These are phyloP conservation scores for Sitta europaea DNA, from an alignment of 2,113 vertebrate genomes.

Conservation along the genomic window DNA sequence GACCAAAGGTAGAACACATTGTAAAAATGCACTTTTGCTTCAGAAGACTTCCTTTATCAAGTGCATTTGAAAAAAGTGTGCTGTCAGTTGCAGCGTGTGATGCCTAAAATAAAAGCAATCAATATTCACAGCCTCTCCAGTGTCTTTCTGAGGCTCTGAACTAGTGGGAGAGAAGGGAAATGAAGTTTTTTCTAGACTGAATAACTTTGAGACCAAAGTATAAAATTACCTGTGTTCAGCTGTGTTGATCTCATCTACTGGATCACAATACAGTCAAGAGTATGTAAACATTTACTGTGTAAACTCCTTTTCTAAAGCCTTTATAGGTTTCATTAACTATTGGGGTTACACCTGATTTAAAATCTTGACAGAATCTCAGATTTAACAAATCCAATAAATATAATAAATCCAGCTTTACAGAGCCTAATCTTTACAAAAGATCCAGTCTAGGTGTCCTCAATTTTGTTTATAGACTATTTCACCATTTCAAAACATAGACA, in stretches of 20 bases:
- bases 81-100: neutral
- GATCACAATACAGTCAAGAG: neutral
- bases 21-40: neutral
- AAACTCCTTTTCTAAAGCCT: neutral
- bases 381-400: neutral
- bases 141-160: neutral
- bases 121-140: neutral
- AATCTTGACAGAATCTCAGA: neutral
- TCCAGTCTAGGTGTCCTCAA: neutral
- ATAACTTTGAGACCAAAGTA: neutral
- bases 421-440: neutral
- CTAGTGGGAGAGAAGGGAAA: neutral
- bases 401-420: neutral
- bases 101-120: neutral
- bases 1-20: neutral
- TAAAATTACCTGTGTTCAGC: neutral
- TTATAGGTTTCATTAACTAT: neutral
- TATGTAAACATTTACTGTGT: neutral
- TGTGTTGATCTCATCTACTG: neutral
- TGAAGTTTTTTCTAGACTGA: neutral
- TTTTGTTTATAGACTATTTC: neutral
- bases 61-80: neutral
- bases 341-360: neutral
- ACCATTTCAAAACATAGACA: neutral
- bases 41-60: neutral